Percentiles rank a stretch among this genome's conserved stretches.
These are phyloP conservation scores for Anguilla anguilla DNA, from an alignment of 2,797 vertebrate species.

Conservation along the genomic window DNA sequence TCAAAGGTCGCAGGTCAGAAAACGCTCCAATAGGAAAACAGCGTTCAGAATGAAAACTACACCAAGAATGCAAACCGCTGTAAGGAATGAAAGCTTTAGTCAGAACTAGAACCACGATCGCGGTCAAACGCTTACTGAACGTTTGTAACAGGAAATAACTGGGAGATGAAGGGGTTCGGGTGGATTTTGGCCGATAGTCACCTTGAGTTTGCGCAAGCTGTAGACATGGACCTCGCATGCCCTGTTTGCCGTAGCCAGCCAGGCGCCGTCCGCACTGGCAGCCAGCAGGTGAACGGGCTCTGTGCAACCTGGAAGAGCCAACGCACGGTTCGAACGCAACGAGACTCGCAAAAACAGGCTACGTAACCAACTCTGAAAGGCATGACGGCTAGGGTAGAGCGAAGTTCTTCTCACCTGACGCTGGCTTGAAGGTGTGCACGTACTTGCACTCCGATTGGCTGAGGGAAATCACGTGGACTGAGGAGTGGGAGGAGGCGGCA, in stretches of 20 bases:
- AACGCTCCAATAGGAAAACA: neutral
- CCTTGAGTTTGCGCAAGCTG: slow-evolving; percentile 77
- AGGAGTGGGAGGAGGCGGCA: slow-evolving; percentile 73
- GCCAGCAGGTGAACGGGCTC: slow-evolving; percentile 82
- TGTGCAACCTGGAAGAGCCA: slow-evolving; percentile 63
- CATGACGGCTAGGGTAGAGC: neutral
- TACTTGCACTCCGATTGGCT: slow-evolving; percentile 72
- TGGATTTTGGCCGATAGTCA: slow-evolving; percentile 50
- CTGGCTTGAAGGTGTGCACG: slow-evolving; percentile 74
- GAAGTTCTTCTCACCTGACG: slow-evolving; percentile 71
- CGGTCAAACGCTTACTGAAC: too few species aligned
- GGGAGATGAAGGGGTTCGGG: neutral
- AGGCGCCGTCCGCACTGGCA: slow-evolving; percentile 79
- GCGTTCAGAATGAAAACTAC: neutral
- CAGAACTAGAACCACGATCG: neutral
- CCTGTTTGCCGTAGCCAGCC: slow-evolving; percentile 80
- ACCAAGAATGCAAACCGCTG: too few species aligned
- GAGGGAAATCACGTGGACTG: slow-evolving; percentile 76
- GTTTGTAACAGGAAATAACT: too few species aligned
- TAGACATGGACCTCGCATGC: slow-evolving; percentile 81
- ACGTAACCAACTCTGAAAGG: neutral
- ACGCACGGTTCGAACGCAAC: neutral
- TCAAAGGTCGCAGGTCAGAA: neutral
- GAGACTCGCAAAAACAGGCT: neutral
- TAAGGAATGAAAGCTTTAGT: too few species aligned